A percentile compares a stretch with the other conserved stretches of the same genome.
phyloP scores from a whole-genome alignment of 1,140 invertebrate genomes.

The Drosophila willistoni region DNA sequence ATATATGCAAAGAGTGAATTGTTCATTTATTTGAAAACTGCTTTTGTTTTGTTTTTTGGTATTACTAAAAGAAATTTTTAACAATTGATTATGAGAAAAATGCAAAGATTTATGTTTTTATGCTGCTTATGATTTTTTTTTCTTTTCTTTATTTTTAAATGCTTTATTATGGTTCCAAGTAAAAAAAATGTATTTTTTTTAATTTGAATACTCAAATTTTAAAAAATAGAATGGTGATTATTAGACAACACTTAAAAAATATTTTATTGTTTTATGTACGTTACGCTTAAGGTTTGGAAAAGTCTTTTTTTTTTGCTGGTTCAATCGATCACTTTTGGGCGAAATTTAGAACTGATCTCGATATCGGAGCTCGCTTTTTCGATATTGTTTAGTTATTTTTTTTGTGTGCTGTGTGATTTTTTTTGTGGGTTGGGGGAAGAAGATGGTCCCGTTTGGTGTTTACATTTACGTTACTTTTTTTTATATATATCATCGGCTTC shows the following conservation, averaged over 20 bases:
- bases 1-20: conserved; percentile 67
- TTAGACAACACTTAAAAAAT: conserved; percentile 58
- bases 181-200: conserved; percentile 14
- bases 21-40: conserved; percentile 37
- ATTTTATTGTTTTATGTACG: conserved; percentile 51
- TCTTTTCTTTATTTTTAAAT: conserved; percentile 59
- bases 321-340: conserved; percentile 56
- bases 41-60: conserved; percentile 18
- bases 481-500: conserved; percentile 52
- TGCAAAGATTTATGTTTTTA: conserved; percentile 64
- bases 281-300: conserved; percentile 65
- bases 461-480: conserved; percentile 65
- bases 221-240: conserved; percentile 37
- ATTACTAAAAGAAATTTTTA: conserved; percentile 31
- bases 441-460: conserved; percentile 30
- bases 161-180: conserved; percentile 11
- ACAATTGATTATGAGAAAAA: conserved; percentile 71
- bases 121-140: conserved; percentile 65
- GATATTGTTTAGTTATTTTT: conserved; percentile 9
- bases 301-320: conserved; percentile 46
- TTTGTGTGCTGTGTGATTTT: background rate
- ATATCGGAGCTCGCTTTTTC: conserved; percentile 30
- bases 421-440: conserved; percentile 14
- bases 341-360: conserved; percentile 60
- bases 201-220: conserved; percentile 42